Evolutionary conservation across 1,140 invertebrate genomes (phyloP), one percentile per base, ranked within the genome.

Genomic region (Ips nitidus): DNA sequence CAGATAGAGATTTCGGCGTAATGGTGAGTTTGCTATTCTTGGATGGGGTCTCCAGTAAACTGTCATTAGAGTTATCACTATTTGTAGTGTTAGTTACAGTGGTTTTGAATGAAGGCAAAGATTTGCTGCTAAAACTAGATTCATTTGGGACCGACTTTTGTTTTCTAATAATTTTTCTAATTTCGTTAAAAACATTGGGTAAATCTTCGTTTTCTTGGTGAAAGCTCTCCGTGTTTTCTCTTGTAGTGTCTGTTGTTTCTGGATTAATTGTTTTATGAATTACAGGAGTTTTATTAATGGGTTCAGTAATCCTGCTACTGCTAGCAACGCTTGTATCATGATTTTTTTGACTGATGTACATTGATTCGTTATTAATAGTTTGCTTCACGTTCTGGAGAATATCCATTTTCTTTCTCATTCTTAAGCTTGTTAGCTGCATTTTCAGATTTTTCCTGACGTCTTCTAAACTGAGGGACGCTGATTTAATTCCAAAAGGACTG

Each of bases 381-480:
- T 50, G 45, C 3, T 50, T 50, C 2, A 50, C 7, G 45, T 50
- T 37, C 40, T 55, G 7, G 36, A 69, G 36, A 41, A 55, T 55
- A 52, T 72, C 47, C n/a, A 45, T 47, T 57, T 73, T 75, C 60
- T 75, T 77, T 62, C 61, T 72, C 53, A 66, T 74, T 52, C 76
- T 68, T 52, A 77, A 62, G 2, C 47, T 73, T 45, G 52, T 70
- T 47, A 76, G 59, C 71, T 77, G 76, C 39, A 73, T 52, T 60
- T 71, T 75, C 38, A 76, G 50, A 64, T 71, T 70, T 53, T 75
- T 65, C 47, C 75, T 57, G 61, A 76, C 71, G 41, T 75, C 65
- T 70, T 76, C 75, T 39, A 56, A 52, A 70, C 40, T 63, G 7
- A 62, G 41, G 36, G 37, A 55, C 2, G 8, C 37, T 22, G 22